Evolutionary conservation across 2,113 vertebrate species (phyloP).

Genomic region (Haliaeetus leucogaster): DNA sequence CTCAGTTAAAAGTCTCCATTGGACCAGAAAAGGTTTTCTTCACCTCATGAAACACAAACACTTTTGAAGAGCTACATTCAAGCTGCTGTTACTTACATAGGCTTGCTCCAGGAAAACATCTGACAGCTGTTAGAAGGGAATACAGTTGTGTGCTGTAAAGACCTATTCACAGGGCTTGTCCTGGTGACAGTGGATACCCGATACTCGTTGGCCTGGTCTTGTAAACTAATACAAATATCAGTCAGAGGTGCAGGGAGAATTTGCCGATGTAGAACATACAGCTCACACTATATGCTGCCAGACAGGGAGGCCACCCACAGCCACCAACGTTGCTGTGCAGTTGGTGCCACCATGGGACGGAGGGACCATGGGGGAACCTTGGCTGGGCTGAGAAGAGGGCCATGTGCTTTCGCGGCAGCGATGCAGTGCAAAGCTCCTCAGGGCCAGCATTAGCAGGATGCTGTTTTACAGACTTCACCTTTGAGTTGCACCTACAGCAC

Average conservation of each 20-base stretch:
- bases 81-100: not conserved
- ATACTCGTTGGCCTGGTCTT: not conserved
- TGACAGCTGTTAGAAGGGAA: not conserved
- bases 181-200: not conserved
- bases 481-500: not conserved
- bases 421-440: accelerated
- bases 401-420: not conserved
- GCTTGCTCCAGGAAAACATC: not conserved
- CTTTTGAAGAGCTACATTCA: not conserved
- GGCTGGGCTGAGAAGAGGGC: not conserved
- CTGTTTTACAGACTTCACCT: not conserved
- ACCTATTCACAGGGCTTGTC: not conserved
- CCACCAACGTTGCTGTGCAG: accelerated
- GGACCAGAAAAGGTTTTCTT: conserved; percentile 13
- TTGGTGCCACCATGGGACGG: accelerated
- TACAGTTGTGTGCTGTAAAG: not conserved
- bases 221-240: not conserved
- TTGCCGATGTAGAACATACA: not conserved
- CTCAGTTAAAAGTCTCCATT: not conserved
- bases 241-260: not conserved
- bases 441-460: not conserved
- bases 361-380: accelerated
- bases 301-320: accelerated
- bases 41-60: conserved; percentile 20
- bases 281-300: accelerated